Evolutionary conservation across 2,113 vertebrate species (phyloP).

Genomic region (rat (Rattus norvegicus)): GRCr8 NC_086023.1:84914001-84914500

Average conservation of each 20-base stretch:
- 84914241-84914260: too few relatives aligned
- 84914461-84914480: not conserved
- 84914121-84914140: not conserved
- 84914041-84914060: not conserved
- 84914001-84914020: not conserved
- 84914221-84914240: not conserved
- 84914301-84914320: not conserved
- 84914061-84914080: not conserved
- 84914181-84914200: not conserved
- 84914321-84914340: not conserved
- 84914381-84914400: not conserved
- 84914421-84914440: not conserved
- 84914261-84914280: not conserved
- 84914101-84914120: not conserved
- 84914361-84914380: not conserved
- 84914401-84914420: fast-evolving
- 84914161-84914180: not conserved
- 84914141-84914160: not conserved
- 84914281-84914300: not conserved
- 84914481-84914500: not conserved
- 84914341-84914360: fast-evolving
- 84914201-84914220: not conserved
- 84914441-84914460: not conserved
- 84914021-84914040: not conserved
- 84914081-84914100: not conserved